Evolutionary conservation across 1,140 invertebrate genomes (phyloP), one percentile per base, ranked within the genome.

Genomic region (Meloidogyne chitwoodi): DNA sequence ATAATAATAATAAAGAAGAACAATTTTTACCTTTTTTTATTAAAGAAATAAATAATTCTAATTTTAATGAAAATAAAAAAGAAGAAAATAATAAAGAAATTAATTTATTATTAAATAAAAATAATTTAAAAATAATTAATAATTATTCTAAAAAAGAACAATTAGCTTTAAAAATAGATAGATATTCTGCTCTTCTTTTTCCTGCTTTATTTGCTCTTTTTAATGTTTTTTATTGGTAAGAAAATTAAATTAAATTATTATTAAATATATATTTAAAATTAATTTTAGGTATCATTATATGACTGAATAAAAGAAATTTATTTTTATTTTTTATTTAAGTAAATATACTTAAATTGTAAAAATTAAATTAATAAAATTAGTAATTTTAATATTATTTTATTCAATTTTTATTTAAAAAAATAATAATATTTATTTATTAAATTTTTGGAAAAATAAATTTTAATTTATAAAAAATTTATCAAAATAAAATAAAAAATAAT

Each of bases 191-290:
- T 10, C 79, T 87, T 44, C 62, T 88, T 16, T 89, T 88, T 76
- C 88, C 88, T 6, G 80, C 82, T 29, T 83, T 86, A 26, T 89
- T 88, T 77, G 80, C 84, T 24, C 38, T 89, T 14, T 88, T 88
- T 75, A 88, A 88, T 70, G 80, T 85, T 31, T 79, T 85, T 77
- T 88, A 88, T 74, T 88, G 88, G 88, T 85, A 74, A 38, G 19
- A 66, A 16, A 14, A 14, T n/a, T n/a, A 65, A 19, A 22, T 29
- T 19, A 11, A 22, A 22, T 4, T 66, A 22, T 22, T 6, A 64
- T 26, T 31, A 22, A 31, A 34, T n/a, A 31, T 26, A 14, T 66
- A 19, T 31, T 26, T 6, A 26, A 6, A n/a, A 67, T 6, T 41
- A 22, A 22, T 72, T 73, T 26, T 22, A 73, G 70, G 70, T 73